Conservation (phyloP, 2,113 vertebrate genomes). For the Apodemus sylvaticus region DNA sequence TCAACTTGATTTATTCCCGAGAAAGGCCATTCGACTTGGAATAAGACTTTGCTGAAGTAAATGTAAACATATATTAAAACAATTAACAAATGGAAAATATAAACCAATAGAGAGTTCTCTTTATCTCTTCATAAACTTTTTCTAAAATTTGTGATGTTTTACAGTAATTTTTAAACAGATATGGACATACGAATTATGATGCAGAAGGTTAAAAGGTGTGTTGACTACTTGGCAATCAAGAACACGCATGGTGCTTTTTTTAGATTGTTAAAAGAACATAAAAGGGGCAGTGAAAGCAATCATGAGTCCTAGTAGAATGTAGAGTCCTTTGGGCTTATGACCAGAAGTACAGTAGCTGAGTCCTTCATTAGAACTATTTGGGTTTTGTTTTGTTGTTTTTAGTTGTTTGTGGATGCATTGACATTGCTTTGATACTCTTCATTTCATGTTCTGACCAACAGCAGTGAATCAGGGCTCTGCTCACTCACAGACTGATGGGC, state of each 20-base stretch:
- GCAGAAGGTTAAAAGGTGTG: neutral
- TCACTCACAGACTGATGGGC: neutral
- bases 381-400: neutral
- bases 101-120: neutral
- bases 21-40: neutral
- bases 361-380: neutral
- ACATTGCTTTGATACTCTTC: neutral
- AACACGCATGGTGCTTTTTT: neutral
- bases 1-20: conserved; percentile 13
- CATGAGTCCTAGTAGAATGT: neutral
- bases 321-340: neutral
- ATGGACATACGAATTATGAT: neutral
- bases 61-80: neutral
- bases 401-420: neutral
- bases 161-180: neutral
- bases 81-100: neutral
- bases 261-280: neutral
- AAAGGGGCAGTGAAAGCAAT: neutral
- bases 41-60: neutral
- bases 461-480: neutral
- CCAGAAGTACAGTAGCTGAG: no score
- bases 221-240: neutral
- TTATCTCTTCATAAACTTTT: neutral
- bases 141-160: neutral
- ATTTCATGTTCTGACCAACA: neutral